Base-by-base conservation (phyloP, 1,140 invertebrate species). In the Megathymus violae region DNA sequence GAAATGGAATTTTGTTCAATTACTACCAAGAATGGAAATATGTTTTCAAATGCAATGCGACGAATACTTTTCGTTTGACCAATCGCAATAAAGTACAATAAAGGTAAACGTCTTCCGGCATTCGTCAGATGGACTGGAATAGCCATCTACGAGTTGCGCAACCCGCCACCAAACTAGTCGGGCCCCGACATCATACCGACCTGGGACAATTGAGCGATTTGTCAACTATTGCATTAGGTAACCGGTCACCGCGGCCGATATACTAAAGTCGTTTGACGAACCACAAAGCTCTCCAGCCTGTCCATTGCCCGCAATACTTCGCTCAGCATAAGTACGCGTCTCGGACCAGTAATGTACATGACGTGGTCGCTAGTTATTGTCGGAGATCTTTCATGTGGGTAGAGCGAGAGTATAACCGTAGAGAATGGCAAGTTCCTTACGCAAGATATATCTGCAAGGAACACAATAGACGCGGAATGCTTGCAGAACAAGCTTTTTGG, bases 191-290 rank as follows among this genome's bases (percentile, higher is more conserved):
- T 71, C 44, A 67, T 69, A 71, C 76, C 72, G 60, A 68, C 60
- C 68, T 52, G 62, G 74, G 76, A 90, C 85, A 88, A 90, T 90
- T 90, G 84, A 88, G 85, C 84, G 81, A 88, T 90, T 90, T 90
- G 88, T 90, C 88, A 88, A 88, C 79, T 65, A 71, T 74, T 77
- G 74, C 80, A 77, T 80, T 81, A 78, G 78, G 69, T 69, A 85
- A 81, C 79, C 77, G 78, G 78, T 82, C 75, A 77, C 70, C 56
- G 69, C 62, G n/a, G n/a, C n/a, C n/a, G n/a, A n/a, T 72, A 58
- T 59, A 67, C 71, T 62, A 72, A 71, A 78, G 71, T 73, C 63
- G 63, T 70, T 67, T 54, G 51, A 69, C 60, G 68, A 62, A 47
- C 69, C 36, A 50, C 58, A 62, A 65, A 61, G 56, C 44, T 60